phyloP scores from a whole-genome alignment of 2,888 invertebrate genomes.

The Colletes collaris region DNA sequence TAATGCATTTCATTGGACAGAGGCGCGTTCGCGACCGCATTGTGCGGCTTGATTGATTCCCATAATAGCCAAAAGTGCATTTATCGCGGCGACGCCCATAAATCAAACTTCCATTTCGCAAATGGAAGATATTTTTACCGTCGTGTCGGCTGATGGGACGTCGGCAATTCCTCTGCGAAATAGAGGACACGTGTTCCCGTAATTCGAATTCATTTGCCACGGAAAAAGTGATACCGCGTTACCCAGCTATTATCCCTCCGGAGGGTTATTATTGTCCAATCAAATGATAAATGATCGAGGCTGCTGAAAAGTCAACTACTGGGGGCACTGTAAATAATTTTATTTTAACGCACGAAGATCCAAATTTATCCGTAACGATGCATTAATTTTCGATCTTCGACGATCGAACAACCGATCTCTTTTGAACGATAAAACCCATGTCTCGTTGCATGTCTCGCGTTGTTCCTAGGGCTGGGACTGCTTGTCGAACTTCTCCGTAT shows the following conservation, averaged over 20 bases:
- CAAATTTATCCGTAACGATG: conserved; percentile 3
- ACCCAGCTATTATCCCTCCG: too few relatives aligned
- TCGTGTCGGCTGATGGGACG: background rate
- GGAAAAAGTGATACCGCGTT: too few relatives aligned
- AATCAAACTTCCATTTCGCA: conserved; percentile 35
- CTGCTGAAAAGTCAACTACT: background rate
- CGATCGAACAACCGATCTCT: too few relatives aligned
- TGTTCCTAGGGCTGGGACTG: too few relatives aligned
- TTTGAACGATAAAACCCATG: too few relatives aligned
- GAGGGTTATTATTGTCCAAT: too few relatives aligned
- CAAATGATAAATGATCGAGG: too few relatives aligned
- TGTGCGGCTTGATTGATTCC: conserved; percentile 39
- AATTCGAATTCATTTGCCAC: background rate
- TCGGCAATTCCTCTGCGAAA: background rate
- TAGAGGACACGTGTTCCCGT: background rate
- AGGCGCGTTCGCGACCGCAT: conserved; percentile 3
- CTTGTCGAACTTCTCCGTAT: too few relatives aligned
- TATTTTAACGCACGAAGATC: background rate
- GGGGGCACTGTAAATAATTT: too few relatives aligned
- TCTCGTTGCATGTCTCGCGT: too few relatives aligned
- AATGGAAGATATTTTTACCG: conserved; percentile 36
- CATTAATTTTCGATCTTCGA: background rate
- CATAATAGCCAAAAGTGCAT: conserved; percentile 42
- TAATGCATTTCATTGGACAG: conserved; percentile 36
- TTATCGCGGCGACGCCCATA: conserved; percentile 32